phyloP scores from a whole-genome alignment of 2,888 invertebrate genomes.

The Eristalis arbustorum region DNA sequence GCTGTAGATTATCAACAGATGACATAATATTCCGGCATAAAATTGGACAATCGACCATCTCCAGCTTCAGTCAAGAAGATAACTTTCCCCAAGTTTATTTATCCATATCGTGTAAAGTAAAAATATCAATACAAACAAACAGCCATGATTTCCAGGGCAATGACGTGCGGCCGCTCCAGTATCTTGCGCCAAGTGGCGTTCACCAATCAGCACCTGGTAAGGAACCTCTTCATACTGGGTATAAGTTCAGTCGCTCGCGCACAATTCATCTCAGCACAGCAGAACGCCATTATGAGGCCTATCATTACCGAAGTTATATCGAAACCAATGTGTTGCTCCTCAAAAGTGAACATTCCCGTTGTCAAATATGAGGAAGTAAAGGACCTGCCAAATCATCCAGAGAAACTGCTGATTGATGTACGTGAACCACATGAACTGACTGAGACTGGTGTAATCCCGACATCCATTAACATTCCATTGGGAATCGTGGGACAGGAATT shows the following conservation, averaged over 20 bases:
- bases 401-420: slow-evolving; percentile 86
- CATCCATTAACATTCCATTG: slow-evolving; percentile 89
- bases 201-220: slow-evolving; percentile 21
- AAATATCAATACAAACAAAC: background rate
- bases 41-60: background rate
- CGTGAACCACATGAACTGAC: slow-evolving; percentile 87
- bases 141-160: slow-evolving; percentile 10
- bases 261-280: background rate
- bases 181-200: slow-evolving; percentile 28
- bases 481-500: slow-evolving; percentile 74
- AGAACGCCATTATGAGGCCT: background rate
- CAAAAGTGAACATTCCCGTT: slow-evolving; percentile 49
- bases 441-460: slow-evolving; percentile 87
- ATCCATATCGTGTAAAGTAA: background rate
- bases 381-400: slow-evolving; percentile 80
- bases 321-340: slow-evolving; percentile 13
- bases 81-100: slow-evolving; percentile 7
- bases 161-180: slow-evolving; percentile 10
- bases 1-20: background rate
- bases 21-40: slow-evolving; percentile 20
- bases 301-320: slow-evolving; percentile 7
- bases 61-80: background rate
- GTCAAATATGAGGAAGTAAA: slow-evolving; percentile 79
- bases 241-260: slow-evolving; percentile 27
- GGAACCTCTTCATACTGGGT: slow-evolving; percentile 40